phyloP scores from a whole-genome alignment of 2,797 vertebrate species.

The Sebastes dallii region DNA sequence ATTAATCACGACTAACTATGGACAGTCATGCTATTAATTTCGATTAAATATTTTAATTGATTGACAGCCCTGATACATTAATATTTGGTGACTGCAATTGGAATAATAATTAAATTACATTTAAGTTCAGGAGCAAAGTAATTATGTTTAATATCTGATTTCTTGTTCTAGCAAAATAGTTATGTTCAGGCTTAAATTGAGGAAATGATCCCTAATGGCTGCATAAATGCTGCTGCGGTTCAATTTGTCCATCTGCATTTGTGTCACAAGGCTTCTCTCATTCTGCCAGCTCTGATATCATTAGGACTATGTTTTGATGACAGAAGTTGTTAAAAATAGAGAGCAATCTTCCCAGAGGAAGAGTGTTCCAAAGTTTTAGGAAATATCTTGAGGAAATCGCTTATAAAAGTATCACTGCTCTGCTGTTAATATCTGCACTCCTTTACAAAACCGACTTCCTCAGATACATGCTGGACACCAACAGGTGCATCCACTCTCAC shows the following conservation, averaged over 20 bases:
- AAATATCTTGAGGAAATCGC: conserved; percentile 44
- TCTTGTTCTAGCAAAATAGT: background rate
- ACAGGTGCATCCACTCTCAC: conserved; percentile 64
- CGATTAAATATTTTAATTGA: too few relatives aligned
- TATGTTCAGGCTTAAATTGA: background rate
- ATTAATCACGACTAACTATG: too few relatives aligned
- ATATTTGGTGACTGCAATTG: background rate
- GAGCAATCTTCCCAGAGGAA: conserved; percentile 9
- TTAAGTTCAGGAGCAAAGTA: background rate
- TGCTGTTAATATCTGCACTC: conserved; percentile 11
- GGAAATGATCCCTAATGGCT: background rate
- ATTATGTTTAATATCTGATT: background rate
- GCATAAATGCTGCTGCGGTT: background rate
- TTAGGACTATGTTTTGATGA: conserved; percentile 9
- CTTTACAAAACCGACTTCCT: conserved; percentile 27
- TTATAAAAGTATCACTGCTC: background rate
- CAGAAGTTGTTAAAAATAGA: conserved; percentile 31
- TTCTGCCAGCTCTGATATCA: background rate
- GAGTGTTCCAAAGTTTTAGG: conserved; percentile 23
- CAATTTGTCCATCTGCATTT: background rate
- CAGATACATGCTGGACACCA: conserved; percentile 10
- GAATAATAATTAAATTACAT: background rate
- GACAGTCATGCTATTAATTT: too few relatives aligned
- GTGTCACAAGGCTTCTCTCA: background rate
- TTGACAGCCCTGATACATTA: too few relatives aligned